Base-by-base conservation (phyloP, 2,888 invertebrate species). In the Saturnia pavonia region DNA sequence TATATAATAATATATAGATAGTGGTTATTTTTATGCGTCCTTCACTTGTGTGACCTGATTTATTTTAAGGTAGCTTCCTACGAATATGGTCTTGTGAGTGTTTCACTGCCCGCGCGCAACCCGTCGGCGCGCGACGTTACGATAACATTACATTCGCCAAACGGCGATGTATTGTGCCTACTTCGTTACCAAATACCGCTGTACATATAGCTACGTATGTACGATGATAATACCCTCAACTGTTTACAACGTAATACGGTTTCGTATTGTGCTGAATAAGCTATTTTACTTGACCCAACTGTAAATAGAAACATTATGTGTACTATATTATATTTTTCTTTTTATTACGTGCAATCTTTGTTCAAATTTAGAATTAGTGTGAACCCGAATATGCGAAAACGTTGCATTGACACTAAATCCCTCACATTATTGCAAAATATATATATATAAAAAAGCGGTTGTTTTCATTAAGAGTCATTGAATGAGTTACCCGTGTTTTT, bases 21-120 rank as follows among this genome's bases (percentile, higher is more conserved):
- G 78, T 82, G 82, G 78, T 81, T 81, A 78, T 82, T 77, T 83
- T 85, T 87, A 85, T 87, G 82, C 88, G 86, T 88, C 86, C 86
- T 89, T 91, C 89, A 90, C 91, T 92, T 90, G 86, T 93, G 93
- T 93, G 93, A 94, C 93, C 93, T 93, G 93, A 93, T 92, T 92
- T 92, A 91, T 88, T 90, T 90, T 93, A 93, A 93, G 92, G 85
- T 87, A 84, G 86, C 88, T 91, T 90, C 88, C 85, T 87, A 85
- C 83, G 82, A 83, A 82, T 85, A 82, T 82, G 76, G 82, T 76
- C 79, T 83, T 81, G 82, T 76, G 57, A 25, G 25, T 79, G 82
- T 82, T 82, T n/a, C 84, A 85, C 85, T 88, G 82, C 86, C 84
- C 81, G 77, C 78, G 80, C 27, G 54, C 54, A 54, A 80, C 76